Evolutionary conservation across 2,888 invertebrate species (phyloP).

Genomic region (Stenotaenia linearis): DNA sequence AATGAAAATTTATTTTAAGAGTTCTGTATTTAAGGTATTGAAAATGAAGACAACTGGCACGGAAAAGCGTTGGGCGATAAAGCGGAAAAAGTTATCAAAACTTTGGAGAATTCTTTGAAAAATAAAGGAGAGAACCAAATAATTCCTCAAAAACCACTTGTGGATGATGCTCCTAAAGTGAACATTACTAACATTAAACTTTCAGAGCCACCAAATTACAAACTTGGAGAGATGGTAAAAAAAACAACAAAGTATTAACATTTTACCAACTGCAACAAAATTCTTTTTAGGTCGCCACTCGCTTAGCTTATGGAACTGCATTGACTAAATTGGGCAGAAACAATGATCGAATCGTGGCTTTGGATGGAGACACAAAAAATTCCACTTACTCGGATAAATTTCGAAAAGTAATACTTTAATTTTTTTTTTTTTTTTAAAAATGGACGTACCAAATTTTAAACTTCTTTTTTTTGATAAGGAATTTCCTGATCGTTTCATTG

Average conservation of each 20-base stretch:
- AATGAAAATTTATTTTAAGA: neutral
- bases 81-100: constrained; percentile 57
- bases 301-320: constrained; percentile 90
- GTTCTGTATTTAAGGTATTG: constrained; percentile 66
- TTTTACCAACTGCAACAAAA: neutral
- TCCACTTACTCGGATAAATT: constrained; percentile 95
- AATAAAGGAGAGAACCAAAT: constrained; percentile 60
- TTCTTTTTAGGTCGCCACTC: constrained; percentile 63
- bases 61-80: constrained; percentile 90
- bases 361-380: constrained; percentile 98
- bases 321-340: constrained; percentile 74
- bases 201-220: constrained; percentile 75
- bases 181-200: constrained; percentile 67
- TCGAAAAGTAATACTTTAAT: constrained; percentile 54
- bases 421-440: too few relatives aligned
- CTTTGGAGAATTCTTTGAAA: constrained; percentile 57
- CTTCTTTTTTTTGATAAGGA: constrained; percentile 40
- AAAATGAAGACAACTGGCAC: constrained; percentile 94
- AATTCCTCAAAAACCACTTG: constrained; percentile 59
- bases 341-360: constrained; percentile 73
- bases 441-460: neutral
- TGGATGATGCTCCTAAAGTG: constrained; percentile 64
- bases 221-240: constrained; percentile 51
- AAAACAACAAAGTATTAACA: neutral
- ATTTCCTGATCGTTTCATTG: constrained; percentile 70